Conservation (phyloP, 2,888 invertebrate species). For the Drosophila trichaetosa region DNA sequence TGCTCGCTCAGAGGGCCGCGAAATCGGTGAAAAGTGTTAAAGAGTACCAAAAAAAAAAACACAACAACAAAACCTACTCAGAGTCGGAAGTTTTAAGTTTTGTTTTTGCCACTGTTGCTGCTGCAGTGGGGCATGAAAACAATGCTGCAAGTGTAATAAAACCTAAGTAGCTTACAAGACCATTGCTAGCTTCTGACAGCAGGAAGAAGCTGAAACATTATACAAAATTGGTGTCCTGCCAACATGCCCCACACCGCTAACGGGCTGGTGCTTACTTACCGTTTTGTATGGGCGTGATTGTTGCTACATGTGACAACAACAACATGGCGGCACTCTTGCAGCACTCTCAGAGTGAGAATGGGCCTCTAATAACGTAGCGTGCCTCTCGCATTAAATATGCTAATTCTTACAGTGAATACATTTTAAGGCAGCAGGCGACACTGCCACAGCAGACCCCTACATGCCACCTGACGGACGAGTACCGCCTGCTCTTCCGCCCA, state of each 20-base stretch:
- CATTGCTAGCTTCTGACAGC: constrained; percentile 47
- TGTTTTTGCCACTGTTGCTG: constrained; percentile 2
- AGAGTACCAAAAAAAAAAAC: constrained; percentile 11
- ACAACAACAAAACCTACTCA: constrained; percentile 22
- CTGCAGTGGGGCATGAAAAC: constrained; percentile 66
- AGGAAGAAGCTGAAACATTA: constrained; percentile 55
- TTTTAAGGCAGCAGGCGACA: constrained; percentile 62
- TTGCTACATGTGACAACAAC: constrained; percentile 65
- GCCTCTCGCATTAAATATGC: constrained; percentile 81
- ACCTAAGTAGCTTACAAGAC: constrained; percentile 80
- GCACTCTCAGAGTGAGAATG: constrained; percentile 65
- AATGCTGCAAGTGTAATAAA: constrained; percentile 80
- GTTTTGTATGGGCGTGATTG: constrained; percentile 60
- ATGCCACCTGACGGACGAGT: constrained; percentile 50
- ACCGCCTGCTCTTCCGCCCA: background rate
- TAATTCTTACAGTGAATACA: constrained; percentile 81
- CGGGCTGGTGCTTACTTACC: constrained; percentile 67
- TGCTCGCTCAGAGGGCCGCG: constrained; percentile 45
- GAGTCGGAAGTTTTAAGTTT: constrained; percentile 7
- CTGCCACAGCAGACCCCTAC: constrained; percentile 16
- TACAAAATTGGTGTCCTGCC: constrained; percentile 68
- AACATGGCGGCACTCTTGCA: constrained; percentile 30
- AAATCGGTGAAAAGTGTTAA: constrained; percentile 34
- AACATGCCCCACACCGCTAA: background rate
- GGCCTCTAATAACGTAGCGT: constrained; percentile 80